Base-by-base conservation (phyloP, 2,888 invertebrate genomes). In the Erebia palarica region DNA sequence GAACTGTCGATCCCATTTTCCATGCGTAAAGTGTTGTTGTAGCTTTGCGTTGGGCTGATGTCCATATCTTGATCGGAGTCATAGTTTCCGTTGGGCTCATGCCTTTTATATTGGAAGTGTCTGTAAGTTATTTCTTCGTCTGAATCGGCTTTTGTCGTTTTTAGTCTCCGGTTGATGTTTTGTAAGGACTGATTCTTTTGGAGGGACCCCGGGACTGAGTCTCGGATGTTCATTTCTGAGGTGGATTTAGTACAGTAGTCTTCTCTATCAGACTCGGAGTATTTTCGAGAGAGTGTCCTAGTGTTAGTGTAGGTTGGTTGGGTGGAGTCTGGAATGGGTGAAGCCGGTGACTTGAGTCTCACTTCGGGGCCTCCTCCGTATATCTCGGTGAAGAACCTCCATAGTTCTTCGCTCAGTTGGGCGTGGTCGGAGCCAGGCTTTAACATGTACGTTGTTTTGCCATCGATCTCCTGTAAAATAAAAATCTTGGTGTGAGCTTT, bases 311-410 rank as follows among this genome's bases (percentile, higher is more conserved):
- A 36, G 47, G 71, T 66, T 68, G 65, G 57, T 66, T 74, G 64
- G 70, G 60, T 5, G 57, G 63, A 18, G 13, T 49, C 49, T 10
- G 69, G 66, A n/a, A 57, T 42, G 36, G 64, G 64, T 66, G 68
- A 60, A 71, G 73, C 36, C 1, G 88, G 88, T 0, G 88, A 81
- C 60, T 84, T 86, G 27, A 94, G 87, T 5, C 79, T 82, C n/a
- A 98, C 94, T 82, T 97, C 97, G 0, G 98, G 98, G 0, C 98
- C 98, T 1, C 98, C 98, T 11, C 97, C 97, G 84, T 99, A 99
- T 68, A 97, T 97, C 73, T 94, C 94, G 68, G 95, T 94, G 84
- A 99, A 96, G 90, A 98, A 98, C 76, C 95, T 94, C 98, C 98
- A 99, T 70, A 97, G 94, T 58, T 96, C 96, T 79, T 96, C 96